These are phyloP conservation scores for Hyla sarda DNA, from an alignment of 2,113 vertebrate genomes.

Conservation along the genomic window DNA sequence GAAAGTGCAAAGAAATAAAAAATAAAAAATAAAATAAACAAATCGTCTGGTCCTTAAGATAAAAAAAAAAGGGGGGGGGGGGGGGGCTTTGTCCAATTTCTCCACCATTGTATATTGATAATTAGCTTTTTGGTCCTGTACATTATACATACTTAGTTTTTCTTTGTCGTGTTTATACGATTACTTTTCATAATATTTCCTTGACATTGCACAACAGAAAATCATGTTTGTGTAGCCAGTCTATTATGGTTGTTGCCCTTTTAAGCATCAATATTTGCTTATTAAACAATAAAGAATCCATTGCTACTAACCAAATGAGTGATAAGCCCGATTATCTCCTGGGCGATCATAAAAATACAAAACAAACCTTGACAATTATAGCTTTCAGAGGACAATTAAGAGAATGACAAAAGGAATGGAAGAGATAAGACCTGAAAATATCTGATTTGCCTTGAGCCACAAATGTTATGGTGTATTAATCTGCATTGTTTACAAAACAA, in stretches of 20 bases:
- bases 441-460: not conserved
- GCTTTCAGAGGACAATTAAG: constrained; percentile 25
- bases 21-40: too few species aligned
- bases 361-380: constrained; percentile 1
- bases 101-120: too few species aligned
- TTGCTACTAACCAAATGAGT: constrained; percentile 39
- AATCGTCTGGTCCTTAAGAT: too few species aligned
- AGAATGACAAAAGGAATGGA: not conserved
- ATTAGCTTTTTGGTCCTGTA: too few species aligned
- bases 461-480: not conserved
- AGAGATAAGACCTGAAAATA: constrained; percentile 18
- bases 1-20: too few species aligned
- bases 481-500: not conserved
- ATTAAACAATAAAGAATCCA: constrained; percentile 30
- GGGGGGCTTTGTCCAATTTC: too few species aligned
- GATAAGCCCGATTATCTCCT: constrained; percentile 20
- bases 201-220: not conserved
- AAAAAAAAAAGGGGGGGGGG: too few species aligned
- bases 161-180: not conserved
- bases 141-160: not conserved
- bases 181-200: not conserved
- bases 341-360: constrained; percentile 34
- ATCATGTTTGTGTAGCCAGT: not conserved
- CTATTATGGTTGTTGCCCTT: not conserved
- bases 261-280: constrained; percentile 7